Base-by-base conservation (phyloP, 2,113 vertebrate species). In the Cepphus grylle region DNA sequence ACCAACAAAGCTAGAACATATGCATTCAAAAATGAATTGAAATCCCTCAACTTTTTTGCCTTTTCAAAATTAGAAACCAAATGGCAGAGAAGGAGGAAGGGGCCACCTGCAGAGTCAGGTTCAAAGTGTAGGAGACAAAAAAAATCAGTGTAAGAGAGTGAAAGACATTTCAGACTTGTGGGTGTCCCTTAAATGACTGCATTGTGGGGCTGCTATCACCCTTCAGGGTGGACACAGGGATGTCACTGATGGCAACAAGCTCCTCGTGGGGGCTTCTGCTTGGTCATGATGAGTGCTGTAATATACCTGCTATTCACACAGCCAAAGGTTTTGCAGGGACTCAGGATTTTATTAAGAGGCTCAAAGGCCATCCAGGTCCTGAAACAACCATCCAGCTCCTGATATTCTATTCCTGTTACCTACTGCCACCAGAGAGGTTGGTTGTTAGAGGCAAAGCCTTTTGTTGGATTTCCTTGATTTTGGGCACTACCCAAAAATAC, bases 231-330 rank as follows among this genome's bases (percentile, higher is more conserved):
- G 81, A 29, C 5, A 4, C 38, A 34, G 40, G 32, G 63, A 38
- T 65, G 55, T 56, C 77, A 12, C 19, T 47, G 47, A 12, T 32
- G 77, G 67, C 81, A 72, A 73, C 69, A 81, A 74, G 29, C n/a
- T 63, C 25, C n/a, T 69, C 72, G 12, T 21, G 62, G 58, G 52
- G 47, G 3, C 30, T 84, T 56, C 83, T 90, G 85, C 78, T 87
- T 74, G 52, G 23, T 26, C 55, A 27, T 2, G 13, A 15, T 2
- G 0, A 3, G 2, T 50, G n/a, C 5, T 58, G 69, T 26, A 1
- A 7, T 58, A 7, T 30, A n/a, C 32, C 27, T 62, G 42, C 62
- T 63, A 13, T 26, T 74, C 45, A 47, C n/a, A 43, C 36, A 22
- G 32, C 21, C 86, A 47, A 29, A 42, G 19, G 32, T 23, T 67